Evolutionary conservation across 2,888 invertebrate species (phyloP), one percentile per base, ranked within the genome.

Genomic region (Orthonevra nobilis): DNA sequence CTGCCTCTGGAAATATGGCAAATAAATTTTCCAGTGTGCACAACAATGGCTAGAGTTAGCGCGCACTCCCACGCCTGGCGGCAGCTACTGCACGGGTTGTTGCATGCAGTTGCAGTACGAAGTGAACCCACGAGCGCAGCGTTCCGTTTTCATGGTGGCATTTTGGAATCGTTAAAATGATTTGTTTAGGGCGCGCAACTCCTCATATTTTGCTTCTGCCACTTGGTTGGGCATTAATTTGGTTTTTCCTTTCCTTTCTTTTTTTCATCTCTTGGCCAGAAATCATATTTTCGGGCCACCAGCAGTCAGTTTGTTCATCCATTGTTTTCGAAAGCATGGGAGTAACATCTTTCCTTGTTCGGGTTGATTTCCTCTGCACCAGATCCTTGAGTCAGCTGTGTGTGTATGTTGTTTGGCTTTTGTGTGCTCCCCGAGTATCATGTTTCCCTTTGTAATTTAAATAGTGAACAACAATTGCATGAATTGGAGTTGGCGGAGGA

Each of bases 281-380:
- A 79, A 73, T 79, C 79, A 73, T 61, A 73, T 73, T 79, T 79
- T 73, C n/a, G 79, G 79, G 66, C 79, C 79, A 79, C 72, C 79
- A 79, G 79, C 79, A 73, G 73, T 72, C 79, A 56, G 79, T 66
- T 61, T 73, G 60, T 66, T 7, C 23, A 42, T 26, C 73, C 38
- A 68, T 79, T 73, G 73, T 79, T 73, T 56, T 46, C 60, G 46
- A 61, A 17, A 56, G 72, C 77, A 77, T 77, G 70, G 70, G 63
- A 77, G 75, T 63, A 58, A 58, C 42, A 50, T n/a, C 42, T 36
- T 17, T 36, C 34, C n/a, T n/a, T n/a, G n/a, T n/a, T n/a, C n/a
- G n/a, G n/a, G n/a, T n/a, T n/a, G n/a, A n/a, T 23, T 26, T 9
- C 14, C 5, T 12, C 58, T 34, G 9, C 9, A 6, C 6, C 19